Evolutionary conservation across 92 coral and sea anemone species (phyloP).

Genomic region (Siderastrea radians): DNA sequence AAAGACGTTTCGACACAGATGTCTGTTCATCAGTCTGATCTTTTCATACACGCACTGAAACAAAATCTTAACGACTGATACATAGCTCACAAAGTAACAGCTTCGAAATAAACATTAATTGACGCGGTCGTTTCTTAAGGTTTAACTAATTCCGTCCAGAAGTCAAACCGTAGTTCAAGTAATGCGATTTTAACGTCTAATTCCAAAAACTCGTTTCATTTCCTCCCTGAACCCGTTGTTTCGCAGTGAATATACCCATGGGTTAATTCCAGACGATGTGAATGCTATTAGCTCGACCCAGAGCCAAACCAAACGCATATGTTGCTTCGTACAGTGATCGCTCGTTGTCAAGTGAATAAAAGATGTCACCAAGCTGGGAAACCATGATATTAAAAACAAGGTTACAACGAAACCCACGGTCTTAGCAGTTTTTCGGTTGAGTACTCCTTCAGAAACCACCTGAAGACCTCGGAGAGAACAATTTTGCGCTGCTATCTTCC

Average conservation of each 20-base stretch:
- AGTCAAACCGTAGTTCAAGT: too few relatives aligned
- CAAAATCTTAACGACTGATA: too few relatives aligned
- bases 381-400: slow-evolving; percentile 41
- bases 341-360: slow-evolving; percentile 20
- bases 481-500: slow-evolving; percentile 10
- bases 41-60: too few relatives aligned
- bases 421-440: slow-evolving; percentile 33
- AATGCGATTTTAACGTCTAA: background rate
- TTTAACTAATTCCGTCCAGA: too few relatives aligned
- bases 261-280: slow-evolving; percentile 40
- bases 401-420: slow-evolving; percentile 36
- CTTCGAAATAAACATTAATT: too few relatives aligned
- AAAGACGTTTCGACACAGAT: too few relatives aligned
- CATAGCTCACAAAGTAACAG: too few relatives aligned
- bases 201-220: slow-evolving; percentile 32
- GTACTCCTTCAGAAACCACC: background rate
- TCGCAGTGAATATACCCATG: slow-evolving; percentile 52
- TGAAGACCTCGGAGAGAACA: background rate
- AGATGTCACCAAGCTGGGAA: slow-evolving; percentile 39
- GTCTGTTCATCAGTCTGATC: too few relatives aligned
- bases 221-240: slow-evolving; percentile 23
- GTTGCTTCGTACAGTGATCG: slow-evolving; percentile 10
- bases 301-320: slow-evolving; percentile 43
- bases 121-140: too few relatives aligned
- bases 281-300: slow-evolving; percentile 56